Conservation (phyloP, 1,140 invertebrate species). For the Heliothis virescens region DNA sequence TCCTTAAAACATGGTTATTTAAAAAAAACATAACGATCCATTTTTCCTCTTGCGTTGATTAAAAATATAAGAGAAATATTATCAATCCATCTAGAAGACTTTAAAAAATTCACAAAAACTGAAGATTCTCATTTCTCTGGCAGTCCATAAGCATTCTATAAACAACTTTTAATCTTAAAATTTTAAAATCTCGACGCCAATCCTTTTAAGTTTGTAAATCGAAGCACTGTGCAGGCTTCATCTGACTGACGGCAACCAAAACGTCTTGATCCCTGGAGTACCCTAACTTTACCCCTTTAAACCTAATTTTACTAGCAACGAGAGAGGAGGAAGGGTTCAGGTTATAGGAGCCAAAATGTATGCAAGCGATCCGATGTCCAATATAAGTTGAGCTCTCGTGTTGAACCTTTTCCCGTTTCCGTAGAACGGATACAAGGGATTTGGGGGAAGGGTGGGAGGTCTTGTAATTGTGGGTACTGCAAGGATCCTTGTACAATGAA, state of each 20-base stretch:
- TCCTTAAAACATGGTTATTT: not conserved
- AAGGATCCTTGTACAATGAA: slow-evolving; percentile 80
- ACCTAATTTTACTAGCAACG: slow-evolving; percentile 44
- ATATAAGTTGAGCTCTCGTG: slow-evolving; percentile 56
- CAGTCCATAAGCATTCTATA: slow-evolving; percentile 29
- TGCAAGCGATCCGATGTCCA: slow-evolving; percentile 62
- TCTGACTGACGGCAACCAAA: slow-evolving; percentile 66
- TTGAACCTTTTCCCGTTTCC: slow-evolving; percentile 48
- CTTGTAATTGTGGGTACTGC: slow-evolving; percentile 57
- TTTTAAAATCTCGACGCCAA: slow-evolving; percentile 67
- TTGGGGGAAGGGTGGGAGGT: slow-evolving; percentile 54
- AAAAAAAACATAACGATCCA: not conserved
- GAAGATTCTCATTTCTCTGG: not conserved
- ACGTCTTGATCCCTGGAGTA: slow-evolving; percentile 54
- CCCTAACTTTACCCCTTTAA: slow-evolving; percentile 28
- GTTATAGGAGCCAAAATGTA: slow-evolving; percentile 63
- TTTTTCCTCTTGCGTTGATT: not conserved
- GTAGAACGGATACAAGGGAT: slow-evolving; percentile 49
- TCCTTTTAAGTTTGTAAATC: slow-evolving; percentile 73
- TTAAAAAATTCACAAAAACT: not conserved
- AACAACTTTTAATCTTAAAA: slow-evolving; percentile 56
- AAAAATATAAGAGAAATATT: not conserved
- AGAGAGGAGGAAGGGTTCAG: slow-evolving; percentile 50
- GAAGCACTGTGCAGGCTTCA: slow-evolving; percentile 67
- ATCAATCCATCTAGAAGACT: not conserved